Conservation (phyloP, 2,888 invertebrate species). For the Ophion costatus region DNA sequence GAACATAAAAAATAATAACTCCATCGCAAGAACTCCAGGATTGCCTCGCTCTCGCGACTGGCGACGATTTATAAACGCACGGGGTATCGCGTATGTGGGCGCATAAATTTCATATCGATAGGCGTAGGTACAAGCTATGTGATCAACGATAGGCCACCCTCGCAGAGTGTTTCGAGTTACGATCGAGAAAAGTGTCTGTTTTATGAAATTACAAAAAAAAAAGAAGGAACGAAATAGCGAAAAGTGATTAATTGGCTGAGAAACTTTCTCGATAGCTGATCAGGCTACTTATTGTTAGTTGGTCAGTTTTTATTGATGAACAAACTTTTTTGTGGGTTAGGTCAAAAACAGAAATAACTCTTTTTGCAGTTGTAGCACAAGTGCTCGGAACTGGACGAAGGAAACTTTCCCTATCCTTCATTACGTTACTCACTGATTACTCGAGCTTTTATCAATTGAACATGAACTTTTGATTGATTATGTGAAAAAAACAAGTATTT, state of each 20-base stretch:
- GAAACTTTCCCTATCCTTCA: neutral
- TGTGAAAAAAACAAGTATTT: neutral
- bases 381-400: neutral
- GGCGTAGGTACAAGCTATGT: neutral
- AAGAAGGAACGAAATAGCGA: neutral
- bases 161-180: neutral
- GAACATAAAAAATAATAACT: slow-evolving; percentile 8
- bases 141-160: neutral
- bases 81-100: neutral
- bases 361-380: neutral
- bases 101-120: neutral
- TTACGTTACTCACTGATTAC: neutral
- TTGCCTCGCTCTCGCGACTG: neutral
- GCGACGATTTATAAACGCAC: slow-evolving; percentile 11
- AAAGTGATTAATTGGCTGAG: neutral
- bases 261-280: neutral
- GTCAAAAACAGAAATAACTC: neutral
- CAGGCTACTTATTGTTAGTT: neutral
- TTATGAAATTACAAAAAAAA: neutral
- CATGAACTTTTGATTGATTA: neutral
- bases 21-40: slow-evolving; percentile 27
- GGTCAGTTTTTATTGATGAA: neutral
- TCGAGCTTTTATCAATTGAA: neutral
- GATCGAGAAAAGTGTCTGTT: neutral
- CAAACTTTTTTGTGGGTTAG: neutral